Conservation (phyloP, 2,113 vertebrate species). For the Lepisosteus oculatus region DNA sequence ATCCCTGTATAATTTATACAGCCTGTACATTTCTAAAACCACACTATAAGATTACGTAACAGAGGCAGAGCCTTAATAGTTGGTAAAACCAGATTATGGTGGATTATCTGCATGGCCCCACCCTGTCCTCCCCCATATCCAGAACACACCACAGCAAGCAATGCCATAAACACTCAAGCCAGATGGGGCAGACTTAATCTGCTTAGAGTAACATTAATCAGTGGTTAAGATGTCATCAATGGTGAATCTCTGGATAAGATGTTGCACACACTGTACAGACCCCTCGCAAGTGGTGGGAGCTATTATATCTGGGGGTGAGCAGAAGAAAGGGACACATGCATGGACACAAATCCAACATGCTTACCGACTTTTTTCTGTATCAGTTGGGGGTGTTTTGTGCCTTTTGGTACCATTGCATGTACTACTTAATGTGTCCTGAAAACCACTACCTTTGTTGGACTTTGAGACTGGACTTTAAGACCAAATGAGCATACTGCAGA, state of each 20-base stretch:
- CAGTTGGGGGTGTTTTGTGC: too few species aligned
- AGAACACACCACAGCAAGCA: conserved; percentile 33
- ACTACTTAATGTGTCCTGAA: too few species aligned
- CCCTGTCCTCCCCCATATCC: conserved; percentile 42
- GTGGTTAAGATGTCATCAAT: conserved; percentile 66
- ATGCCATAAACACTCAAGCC: conserved; percentile 66
- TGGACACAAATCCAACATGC: too few species aligned
- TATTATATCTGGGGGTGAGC: too few species aligned
- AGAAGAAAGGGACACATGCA: too few species aligned
- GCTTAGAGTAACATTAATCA: conserved; percentile 75
- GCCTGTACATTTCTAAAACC: conserved; percentile 54
- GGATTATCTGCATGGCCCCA: conserved; percentile 52
- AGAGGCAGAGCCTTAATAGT: conserved; percentile 62
- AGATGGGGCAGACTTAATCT: conserved; percentile 74
- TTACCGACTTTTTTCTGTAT: too few species aligned
- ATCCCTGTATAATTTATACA: conserved; percentile 34
- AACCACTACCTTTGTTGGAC: too few species aligned
- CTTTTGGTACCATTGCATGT: too few species aligned
- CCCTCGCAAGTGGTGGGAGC: too few species aligned
- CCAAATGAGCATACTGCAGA: too few species aligned
- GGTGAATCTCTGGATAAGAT: conserved; percentile 35
- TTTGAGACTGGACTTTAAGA: too few species aligned
- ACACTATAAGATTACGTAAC: conserved; percentile 63
- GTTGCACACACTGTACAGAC: not conserved
- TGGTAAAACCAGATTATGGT: conserved; percentile 72